A percentile compares a stretch with the other conserved stretches of the same genome.
Conservation (phyloP, 2,113 vertebrate genomes). For the Damaliscus lunatus region DNA sequence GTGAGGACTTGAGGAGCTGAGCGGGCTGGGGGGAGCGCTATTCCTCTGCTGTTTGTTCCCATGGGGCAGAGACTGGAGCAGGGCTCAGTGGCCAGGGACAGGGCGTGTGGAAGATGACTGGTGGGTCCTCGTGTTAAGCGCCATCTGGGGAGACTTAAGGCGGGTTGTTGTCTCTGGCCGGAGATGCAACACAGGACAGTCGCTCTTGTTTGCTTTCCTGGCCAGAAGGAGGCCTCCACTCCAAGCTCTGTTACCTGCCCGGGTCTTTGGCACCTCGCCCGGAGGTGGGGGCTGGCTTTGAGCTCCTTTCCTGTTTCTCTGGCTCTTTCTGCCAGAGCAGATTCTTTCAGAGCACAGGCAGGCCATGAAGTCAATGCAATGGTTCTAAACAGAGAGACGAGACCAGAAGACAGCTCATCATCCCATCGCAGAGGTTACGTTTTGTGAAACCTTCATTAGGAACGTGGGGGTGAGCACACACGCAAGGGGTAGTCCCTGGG, state of each 20-base stretch:
- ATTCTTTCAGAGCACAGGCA: not conserved
- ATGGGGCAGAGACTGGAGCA: not conserved
- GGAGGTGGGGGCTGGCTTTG: not conserved
- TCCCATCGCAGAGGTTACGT: not conserved
- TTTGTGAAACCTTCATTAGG: not conserved
- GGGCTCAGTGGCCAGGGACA: not conserved
- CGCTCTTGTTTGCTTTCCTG: not conserved
- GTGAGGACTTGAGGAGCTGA: not conserved
- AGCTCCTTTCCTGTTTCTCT: not conserved
- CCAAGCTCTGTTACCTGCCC: not conserved
- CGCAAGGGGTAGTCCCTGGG: not conserved
- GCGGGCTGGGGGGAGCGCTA: not conserved
- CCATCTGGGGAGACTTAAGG: not conserved
- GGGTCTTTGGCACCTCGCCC: not conserved
- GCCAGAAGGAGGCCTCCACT: not conserved
- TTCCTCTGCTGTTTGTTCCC: not conserved
- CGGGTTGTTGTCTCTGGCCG: not conserved
- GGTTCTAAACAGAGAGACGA: not conserved
- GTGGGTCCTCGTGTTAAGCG: not conserved
- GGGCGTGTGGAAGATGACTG: accelerated
- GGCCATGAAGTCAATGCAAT: not conserved
- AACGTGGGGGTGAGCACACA: no score
- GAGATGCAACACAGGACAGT: accelerated
- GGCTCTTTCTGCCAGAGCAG: not conserved
- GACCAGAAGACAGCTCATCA: not conserved